A percentile compares a stretch with the other conserved stretches of the same genome.
Conservation (phyloP, 2,888 invertebrate species). For the Zaprionus obscuricornis region DNA sequence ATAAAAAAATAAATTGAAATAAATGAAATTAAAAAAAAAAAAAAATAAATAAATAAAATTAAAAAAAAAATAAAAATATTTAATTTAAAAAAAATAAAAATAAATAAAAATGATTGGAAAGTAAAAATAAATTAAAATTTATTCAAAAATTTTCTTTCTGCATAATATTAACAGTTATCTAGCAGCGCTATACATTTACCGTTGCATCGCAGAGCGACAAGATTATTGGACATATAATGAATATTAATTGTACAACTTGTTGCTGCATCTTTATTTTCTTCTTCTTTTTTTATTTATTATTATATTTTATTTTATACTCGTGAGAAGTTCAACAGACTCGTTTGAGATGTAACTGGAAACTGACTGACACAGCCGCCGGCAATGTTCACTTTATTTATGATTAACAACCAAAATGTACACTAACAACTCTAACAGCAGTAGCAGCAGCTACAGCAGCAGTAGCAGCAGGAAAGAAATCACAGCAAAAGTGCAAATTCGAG, state of each 20-base stretch:
- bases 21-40: background rate
- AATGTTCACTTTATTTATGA: slow-evolving; percentile 45
- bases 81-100: too few relatives aligned
- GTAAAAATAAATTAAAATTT: too few relatives aligned
- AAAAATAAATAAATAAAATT: background rate
- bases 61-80: background rate
- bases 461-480: too few relatives aligned
- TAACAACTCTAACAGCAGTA: slow-evolving; percentile 15
- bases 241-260: slow-evolving; percentile 14
- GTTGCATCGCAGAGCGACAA: slow-evolving; percentile 1
- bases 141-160: too few relatives aligned
- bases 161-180: too few relatives aligned
- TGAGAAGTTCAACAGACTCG: slow-evolving; percentile 25
- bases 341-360: slow-evolving; percentile 37
- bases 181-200: slow-evolving; percentile 12
- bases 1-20: background rate
- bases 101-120: too few relatives aligned
- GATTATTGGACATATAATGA: too few relatives aligned
- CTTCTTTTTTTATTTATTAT: slow-evolving; percentile 8
- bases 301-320: background rate
- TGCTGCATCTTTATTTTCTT: slow-evolving; percentile 1
- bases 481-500: slow-evolving; percentile 14
- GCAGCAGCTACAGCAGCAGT: too few relatives aligned
- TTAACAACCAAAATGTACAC: slow-evolving; percentile 7
- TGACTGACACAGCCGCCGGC: slow-evolving; percentile 48